Percentiles rank a stretch among this genome's conserved stretches.
These are phyloP conservation scores for Sarcophaga caerulescens DNA, from an alignment of 2,888 invertebrate species.

Conservation along the genomic window DNA sequence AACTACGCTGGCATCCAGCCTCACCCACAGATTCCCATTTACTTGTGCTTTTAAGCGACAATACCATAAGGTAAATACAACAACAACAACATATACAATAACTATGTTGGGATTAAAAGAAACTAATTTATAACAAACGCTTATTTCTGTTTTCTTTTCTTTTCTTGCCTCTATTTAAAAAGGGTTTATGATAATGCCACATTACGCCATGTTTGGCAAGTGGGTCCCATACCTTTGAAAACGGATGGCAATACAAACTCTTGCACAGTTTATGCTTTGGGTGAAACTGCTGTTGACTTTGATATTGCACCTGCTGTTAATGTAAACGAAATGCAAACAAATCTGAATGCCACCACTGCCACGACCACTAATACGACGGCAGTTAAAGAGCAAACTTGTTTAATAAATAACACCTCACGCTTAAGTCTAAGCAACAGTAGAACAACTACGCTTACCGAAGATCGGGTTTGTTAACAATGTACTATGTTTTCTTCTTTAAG, in stretches of 20 bases:
- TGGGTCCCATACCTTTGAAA: slow-evolving; percentile 81
- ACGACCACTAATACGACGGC: not conserved
- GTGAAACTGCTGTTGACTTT: slow-evolving; percentile 93
- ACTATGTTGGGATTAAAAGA: slow-evolving; percentile 24
- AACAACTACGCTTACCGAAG: not conserved
- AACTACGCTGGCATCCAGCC: slow-evolving; percentile 93
- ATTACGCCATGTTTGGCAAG: slow-evolving; percentile 82
- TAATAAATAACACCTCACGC: slow-evolving; percentile 37
- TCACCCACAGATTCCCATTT: slow-evolving; percentile 89
- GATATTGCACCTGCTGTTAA: slow-evolving; percentile 86
- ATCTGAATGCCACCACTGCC: slow-evolving; percentile 47
- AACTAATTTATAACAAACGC: slow-evolving; percentile 60
- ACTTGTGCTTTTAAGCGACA: slow-evolving; percentile 91
- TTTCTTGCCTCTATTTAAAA: slow-evolving; percentile 22
- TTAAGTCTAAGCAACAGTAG: slow-evolving; percentile 43
- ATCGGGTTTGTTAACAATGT: not conserved
- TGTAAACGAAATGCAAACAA: slow-evolving; percentile 59
- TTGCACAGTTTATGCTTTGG: slow-evolving; percentile 83
- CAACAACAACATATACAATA: not conserved
- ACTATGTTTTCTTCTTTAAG: too few species aligned
- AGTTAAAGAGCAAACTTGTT: slow-evolving; percentile 36
- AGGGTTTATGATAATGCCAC: slow-evolving; percentile 80
- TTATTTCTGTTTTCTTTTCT: slow-evolving; percentile 21
- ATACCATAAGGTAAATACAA: slow-evolving; percentile 87
- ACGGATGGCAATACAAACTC: slow-evolving; percentile 69